Percentiles rank a stretch among this genome's conserved stretches.
phyloP scores from a whole-genome alignment of 2,797 vertebrate species.

The Spheniscus humboldti region DNA sequence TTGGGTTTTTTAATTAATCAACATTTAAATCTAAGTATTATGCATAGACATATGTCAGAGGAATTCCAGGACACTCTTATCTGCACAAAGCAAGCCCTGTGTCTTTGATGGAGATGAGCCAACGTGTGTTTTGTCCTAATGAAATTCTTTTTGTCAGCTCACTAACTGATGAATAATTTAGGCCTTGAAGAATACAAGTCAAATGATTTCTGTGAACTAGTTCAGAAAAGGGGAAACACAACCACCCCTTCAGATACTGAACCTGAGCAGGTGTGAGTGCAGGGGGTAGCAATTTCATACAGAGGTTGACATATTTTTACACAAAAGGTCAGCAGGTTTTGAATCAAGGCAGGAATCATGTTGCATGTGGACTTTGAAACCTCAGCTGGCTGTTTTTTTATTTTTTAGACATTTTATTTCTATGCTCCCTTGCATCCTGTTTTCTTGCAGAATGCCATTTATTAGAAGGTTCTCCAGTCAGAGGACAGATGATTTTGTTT shows the following conservation, averaged over 20 bases:
- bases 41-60: background rate
- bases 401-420: background rate
- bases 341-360: background rate
- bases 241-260: background rate
- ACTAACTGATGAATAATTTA: slow-evolving; percentile 30
- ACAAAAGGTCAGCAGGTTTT: background rate
- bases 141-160: slow-evolving; percentile 36
- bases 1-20: background rate
- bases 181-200: background rate
- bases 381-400: background rate
- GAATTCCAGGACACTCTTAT: background rate
- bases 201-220: background rate
- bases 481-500: background rate
- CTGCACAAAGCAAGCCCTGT: background rate
- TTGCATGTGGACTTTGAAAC: background rate
- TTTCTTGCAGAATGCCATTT: background rate
- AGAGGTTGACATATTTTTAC: background rate
- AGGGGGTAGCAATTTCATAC: background rate
- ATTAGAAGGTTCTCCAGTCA: background rate
- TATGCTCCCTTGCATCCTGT: background rate
- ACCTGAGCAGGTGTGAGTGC: background rate
- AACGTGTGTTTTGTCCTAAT: background rate
- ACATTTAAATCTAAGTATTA: background rate
- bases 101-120: slow-evolving; percentile 27
- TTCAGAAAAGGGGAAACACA: background rate